A percentile compares a stretch with the other conserved stretches of the same genome.
Evolutionary conservation across 64 coral and sea anemone genomes (phyloP).

Genomic region (Platygyra sinensis): DNA sequence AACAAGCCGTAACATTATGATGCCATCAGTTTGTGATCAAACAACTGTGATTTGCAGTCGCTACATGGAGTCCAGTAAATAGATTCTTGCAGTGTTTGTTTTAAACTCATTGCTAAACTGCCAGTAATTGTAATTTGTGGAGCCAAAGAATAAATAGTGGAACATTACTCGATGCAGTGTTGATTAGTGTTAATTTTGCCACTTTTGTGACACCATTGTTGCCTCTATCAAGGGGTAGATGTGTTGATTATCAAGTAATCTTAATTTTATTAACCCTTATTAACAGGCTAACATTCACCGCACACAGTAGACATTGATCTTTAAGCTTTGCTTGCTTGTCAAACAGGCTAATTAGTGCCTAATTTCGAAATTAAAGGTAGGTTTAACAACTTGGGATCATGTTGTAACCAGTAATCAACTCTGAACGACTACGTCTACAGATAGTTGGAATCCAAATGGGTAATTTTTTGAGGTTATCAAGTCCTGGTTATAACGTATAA

Average conservation of each 20-base stretch:
- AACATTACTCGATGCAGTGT: conserved; percentile 10
- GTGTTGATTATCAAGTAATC: conserved; percentile 63
- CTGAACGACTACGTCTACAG: no score
- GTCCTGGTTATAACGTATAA: no score
- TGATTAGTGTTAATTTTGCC: conserved; percentile 34
- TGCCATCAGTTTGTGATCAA: neutral
- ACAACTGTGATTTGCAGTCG: no score
- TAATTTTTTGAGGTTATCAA: no score
- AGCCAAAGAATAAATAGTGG: neutral
- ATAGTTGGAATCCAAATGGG: no score
- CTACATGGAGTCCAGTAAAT: no score
- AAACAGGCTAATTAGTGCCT: neutral
- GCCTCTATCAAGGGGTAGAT: conserved; percentile 51
- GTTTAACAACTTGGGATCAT: neutral
- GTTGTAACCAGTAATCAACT: neutral
- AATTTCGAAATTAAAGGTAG: neutral
- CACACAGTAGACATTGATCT: neutral
- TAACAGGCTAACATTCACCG: conserved; percentile 36
- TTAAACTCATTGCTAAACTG: no score
- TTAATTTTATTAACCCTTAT: conserved; percentile 26
- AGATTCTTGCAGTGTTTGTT: no score
- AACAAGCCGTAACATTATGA: conserved; percentile 39
- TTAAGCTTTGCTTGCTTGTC: neutral
- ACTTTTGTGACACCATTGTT: conserved; percentile 43
- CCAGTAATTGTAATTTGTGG: no score